Evolutionary conservation across 2,113 vertebrate species (phyloP).

Genomic region (Dermatemys mawii): DNA sequence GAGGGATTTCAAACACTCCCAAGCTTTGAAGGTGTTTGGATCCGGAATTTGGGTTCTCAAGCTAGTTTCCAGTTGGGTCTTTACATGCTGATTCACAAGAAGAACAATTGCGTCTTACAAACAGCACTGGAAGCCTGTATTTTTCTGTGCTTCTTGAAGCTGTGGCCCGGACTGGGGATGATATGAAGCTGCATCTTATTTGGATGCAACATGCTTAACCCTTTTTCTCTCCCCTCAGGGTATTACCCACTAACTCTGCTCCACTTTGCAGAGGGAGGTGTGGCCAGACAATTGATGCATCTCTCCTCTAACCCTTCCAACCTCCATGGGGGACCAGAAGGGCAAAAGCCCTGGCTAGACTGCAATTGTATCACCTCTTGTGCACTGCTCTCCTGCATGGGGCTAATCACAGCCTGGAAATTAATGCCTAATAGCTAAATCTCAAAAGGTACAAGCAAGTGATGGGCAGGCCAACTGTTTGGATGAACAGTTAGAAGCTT

Average conservation of each 20-base stretch:
- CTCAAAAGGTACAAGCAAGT: neutral
- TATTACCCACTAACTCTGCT: neutral
- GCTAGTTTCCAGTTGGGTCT: neutral
- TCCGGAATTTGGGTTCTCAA: neutral
- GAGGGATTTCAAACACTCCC: neutral
- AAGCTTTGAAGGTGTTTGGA: neutral
- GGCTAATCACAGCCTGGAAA: neutral
- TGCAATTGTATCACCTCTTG: neutral
- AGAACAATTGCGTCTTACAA: neutral
- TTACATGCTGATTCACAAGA: neutral
- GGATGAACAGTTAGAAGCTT: conserved; percentile 28
- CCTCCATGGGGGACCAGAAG: neutral
- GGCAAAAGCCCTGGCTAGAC: rapidly evolving
- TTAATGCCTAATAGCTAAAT: neutral
- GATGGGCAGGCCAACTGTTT: neutral
- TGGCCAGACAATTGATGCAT: neutral
- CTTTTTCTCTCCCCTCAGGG: neutral
- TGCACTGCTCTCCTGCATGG: neutral
- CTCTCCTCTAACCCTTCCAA: neutral
- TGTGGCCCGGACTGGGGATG: rapidly evolving
- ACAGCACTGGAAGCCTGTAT: neutral
- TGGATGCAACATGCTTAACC: neutral
- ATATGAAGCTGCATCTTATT: neutral
- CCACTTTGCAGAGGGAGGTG: neutral
- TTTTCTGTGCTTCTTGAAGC: neutral